These are phyloP conservation scores for Mirza zaza DNA, from an alignment of 2,113 vertebrate genomes.

Conservation along the genomic window DNA sequence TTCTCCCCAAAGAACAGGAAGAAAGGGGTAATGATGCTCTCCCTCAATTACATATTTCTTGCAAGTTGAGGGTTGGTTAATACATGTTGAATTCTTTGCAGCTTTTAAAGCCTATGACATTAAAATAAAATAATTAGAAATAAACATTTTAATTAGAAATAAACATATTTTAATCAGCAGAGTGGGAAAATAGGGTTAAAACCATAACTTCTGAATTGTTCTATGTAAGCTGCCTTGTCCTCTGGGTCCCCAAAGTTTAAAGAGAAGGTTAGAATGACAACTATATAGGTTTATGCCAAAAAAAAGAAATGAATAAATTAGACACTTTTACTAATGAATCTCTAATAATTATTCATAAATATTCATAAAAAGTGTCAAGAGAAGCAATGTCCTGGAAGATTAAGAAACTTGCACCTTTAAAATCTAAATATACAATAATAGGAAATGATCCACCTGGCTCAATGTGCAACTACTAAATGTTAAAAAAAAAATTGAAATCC, in stretches of 20 bases:
- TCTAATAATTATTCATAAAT: neutral
- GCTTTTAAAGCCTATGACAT: neutral
- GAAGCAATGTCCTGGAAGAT: neutral
- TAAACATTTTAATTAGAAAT: neutral
- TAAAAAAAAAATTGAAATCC: slow-evolving; percentile 4
- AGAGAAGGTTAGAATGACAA: neutral
- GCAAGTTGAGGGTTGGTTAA: neutral
- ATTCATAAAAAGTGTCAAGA: neutral
- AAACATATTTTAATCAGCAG: neutral
- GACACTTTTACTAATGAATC: neutral
- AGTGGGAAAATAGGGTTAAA: neutral
- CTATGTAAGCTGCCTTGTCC: neutral
- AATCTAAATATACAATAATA: neutral
- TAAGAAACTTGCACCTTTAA: neutral
- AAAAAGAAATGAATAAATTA: neutral
- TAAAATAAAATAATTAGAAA: too few species aligned
- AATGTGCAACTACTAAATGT: neutral
- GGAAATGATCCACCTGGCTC: neutral
- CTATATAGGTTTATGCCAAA: neutral
- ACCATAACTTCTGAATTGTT: neutral
- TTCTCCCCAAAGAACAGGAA: neutral
- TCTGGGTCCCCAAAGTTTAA: neutral
- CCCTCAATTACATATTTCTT: neutral
- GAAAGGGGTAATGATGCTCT: neutral
- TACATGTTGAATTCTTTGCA: neutral